Conservation (phyloP, 1,140 invertebrate genomes). For the Uloborus diversus region DNA sequence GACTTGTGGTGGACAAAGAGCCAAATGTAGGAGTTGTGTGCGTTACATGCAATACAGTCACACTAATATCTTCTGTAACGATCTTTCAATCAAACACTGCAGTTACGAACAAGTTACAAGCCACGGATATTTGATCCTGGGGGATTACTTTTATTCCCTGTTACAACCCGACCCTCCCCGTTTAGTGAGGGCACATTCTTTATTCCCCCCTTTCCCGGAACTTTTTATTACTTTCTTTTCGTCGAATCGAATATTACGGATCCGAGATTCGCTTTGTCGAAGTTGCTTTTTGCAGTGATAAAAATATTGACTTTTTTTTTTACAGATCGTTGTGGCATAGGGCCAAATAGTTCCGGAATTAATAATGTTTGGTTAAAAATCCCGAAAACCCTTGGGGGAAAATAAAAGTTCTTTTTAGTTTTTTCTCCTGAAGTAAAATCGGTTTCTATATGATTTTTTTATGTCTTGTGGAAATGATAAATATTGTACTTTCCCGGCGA, state of each 20-base stretch:
- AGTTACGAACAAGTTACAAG: constrained; percentile 36
- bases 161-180: not conserved
- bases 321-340: constrained; percentile 18
- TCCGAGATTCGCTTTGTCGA: constrained; percentile 38
- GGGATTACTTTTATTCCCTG: not conserved
- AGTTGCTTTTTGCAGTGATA: constrained; percentile 12
- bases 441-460: no score
- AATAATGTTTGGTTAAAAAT: constrained; percentile 38
- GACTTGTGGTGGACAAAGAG: no score
- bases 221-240: constrained; percentile 19
- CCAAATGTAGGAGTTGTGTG: not conserved
- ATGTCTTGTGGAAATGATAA: no score
- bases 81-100: constrained; percentile 39
- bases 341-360: constrained; percentile 26
- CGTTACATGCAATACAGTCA: constrained; percentile 5
- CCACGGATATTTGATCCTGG: constrained; percentile 36
- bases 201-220: constrained; percentile 1
- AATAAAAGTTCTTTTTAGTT: constrained; percentile 28
- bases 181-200: no score
- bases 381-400: not conserved
- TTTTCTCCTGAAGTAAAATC: no score
- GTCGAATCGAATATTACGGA: constrained; percentile 40
- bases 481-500: no score
- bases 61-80: constrained; percentile 35
- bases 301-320: constrained; percentile 42